Conservation (phyloP, 2,113 vertebrate species). For the Pongo abelii region DNA sequence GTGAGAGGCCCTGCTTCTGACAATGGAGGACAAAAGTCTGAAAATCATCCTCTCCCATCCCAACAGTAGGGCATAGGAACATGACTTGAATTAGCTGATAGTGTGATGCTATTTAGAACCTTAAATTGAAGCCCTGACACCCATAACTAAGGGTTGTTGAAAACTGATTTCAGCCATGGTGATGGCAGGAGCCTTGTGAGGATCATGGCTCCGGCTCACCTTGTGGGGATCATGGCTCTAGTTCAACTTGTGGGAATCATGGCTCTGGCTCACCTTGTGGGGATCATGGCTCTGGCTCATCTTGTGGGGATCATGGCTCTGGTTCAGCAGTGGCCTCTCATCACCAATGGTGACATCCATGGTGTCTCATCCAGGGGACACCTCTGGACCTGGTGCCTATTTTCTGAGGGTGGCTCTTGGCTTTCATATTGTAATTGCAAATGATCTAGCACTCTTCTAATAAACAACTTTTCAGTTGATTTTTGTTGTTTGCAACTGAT, state of each 20-base stretch:
- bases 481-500: conserved; percentile 4
- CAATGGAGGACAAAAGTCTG: background rate
- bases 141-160: background rate
- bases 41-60: background rate
- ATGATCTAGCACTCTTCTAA: background rate
- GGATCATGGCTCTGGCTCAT: too few species aligned
- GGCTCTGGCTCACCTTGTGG: background rate
- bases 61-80: background rate
- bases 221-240: background rate
- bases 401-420: background rate
- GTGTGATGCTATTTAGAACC: background rate
- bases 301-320: background rate
- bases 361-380: background rate
- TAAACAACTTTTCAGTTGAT: background rate
- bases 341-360: background rate
- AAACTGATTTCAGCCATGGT: background rate
- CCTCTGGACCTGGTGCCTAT: background rate
- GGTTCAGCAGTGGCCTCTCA: background rate
- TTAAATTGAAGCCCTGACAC: background rate
- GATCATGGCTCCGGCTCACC: background rate
- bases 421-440: background rate
- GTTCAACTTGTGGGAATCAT: background rate
- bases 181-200: background rate
- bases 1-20: background rate
- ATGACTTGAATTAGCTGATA: background rate